Base-by-base conservation (phyloP, 1,140 invertebrate genomes). In the Bradysia coprophila region DNA sequence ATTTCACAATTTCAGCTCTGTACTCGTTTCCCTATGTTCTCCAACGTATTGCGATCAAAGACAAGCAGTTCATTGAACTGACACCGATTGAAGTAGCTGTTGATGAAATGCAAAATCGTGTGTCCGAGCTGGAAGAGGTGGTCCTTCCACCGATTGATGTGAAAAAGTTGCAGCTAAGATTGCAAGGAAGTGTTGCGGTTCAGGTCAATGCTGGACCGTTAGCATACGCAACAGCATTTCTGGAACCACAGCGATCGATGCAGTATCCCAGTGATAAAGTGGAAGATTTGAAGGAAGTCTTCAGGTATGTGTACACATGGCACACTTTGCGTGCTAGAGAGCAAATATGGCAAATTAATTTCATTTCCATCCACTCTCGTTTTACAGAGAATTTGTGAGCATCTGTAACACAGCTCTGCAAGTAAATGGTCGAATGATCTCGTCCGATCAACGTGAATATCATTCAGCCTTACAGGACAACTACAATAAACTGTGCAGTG, bases 151-250 rank as follows among this genome's bases (percentile, higher is more conserved):
- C 78, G 47, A 73, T 80, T 15, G 89, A 94, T 64, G 69, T 83
- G 0, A 93, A 91, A 59, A 89, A 88, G 59, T 57, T 95, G 20
- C 89, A 95, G 60, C 67, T 95, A 4, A 75, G 80, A 48, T 66
- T 95, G 21, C 88, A 93, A 66, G 85, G 88, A 43, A 82, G 80
- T 55, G 79, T 94, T 44, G 89, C 85, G 55, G 86, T 91, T 9
- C 87, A 90, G 58, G 90, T 95, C 1, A 91, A 95, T 66, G 88
- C 88, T n/a, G 91, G 91, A 21, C 91, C 91, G 2, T 60, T 94
- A 37, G 88, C 88, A 3, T 95, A 94, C 63, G 90, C 90, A 1
- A 76, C 77, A 50, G 87, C 82, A 4, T 95, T 95, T 64, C 64
- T 95, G 1, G 79, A 84, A 59, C 75, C 79, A 9, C 67, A 72